phyloP scores from a whole-genome alignment of 2,113 vertebrate genomes.

The Lichenostomus cassidix region DNA sequence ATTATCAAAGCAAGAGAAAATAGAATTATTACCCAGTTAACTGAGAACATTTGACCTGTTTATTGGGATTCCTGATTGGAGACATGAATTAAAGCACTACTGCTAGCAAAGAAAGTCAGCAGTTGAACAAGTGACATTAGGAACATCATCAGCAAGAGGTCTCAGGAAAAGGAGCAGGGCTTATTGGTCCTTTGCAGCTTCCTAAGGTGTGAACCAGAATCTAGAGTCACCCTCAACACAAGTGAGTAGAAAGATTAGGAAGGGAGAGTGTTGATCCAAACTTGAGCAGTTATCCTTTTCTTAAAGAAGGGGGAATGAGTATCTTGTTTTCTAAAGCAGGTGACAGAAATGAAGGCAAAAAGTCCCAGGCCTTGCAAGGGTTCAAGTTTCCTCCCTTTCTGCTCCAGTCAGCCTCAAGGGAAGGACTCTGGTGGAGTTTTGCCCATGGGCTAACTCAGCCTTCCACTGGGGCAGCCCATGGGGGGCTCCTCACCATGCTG shows the following conservation, averaged over 20 bases:
- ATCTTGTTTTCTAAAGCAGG: not conserved
- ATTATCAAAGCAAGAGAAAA: not conserved
- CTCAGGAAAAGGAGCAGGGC: not conserved
- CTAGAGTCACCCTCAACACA: not conserved
- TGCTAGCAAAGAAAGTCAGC: not conserved
- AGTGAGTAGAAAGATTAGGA: not conserved
- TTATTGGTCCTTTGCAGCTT: not conserved
- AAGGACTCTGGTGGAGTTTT: not conserved
- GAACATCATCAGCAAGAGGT: not conserved
- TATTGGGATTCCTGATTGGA: not conserved
- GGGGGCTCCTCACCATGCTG: fast-evolving
- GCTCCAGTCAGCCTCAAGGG: not conserved
- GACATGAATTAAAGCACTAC: not conserved
- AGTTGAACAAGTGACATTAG: not conserved
- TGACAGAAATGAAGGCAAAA: not conserved
- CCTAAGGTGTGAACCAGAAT: not conserved
- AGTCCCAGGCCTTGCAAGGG: not conserved
- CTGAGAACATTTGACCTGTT: not conserved
- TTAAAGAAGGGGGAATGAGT: not conserved
- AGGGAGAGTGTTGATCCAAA: not conserved
- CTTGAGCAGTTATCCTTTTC: not conserved
- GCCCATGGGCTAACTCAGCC: not conserved
- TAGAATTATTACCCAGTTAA: not conserved
- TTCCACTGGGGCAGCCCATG: not conserved
- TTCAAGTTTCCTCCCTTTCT: not conserved